Conservation (phyloP, 2,797 vertebrate genomes). For the Argya squamiceps region DNA sequence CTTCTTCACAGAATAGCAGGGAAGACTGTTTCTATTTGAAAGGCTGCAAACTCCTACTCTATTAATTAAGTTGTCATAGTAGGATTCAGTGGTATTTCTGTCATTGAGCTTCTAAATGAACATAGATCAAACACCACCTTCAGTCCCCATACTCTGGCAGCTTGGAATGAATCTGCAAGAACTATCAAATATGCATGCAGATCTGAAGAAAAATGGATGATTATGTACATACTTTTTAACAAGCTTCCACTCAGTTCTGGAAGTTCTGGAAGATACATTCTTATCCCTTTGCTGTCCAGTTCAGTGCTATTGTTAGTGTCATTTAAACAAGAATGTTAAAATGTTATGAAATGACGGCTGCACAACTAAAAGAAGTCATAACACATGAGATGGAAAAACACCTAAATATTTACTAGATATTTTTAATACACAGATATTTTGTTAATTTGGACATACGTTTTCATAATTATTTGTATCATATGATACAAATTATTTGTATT, state of each 20-base stretch:
- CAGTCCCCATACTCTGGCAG: background rate
- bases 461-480: background rate
- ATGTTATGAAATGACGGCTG: background rate
- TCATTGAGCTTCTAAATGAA: background rate
- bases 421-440: background rate
- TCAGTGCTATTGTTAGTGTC: background rate
- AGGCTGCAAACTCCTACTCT: background rate
- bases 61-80: background rate
- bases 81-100: background rate
- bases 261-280: background rate
- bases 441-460: background rate
- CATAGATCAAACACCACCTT: background rate
- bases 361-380: background rate
- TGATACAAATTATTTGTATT: too few relatives aligned
- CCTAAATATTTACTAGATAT: background rate
- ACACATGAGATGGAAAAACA: background rate
- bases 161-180: background rate
- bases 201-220: background rate
- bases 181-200: background rate
- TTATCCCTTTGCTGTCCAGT: background rate
- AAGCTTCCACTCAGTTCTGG: background rate
- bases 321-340: background rate
- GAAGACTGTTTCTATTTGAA: background rate
- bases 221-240: background rate
- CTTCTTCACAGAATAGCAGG: background rate